These are phyloP conservation scores for Rotaria macrura DNA, from an alignment of 2,888 invertebrate genomes.

Conservation along the genomic window DNA sequence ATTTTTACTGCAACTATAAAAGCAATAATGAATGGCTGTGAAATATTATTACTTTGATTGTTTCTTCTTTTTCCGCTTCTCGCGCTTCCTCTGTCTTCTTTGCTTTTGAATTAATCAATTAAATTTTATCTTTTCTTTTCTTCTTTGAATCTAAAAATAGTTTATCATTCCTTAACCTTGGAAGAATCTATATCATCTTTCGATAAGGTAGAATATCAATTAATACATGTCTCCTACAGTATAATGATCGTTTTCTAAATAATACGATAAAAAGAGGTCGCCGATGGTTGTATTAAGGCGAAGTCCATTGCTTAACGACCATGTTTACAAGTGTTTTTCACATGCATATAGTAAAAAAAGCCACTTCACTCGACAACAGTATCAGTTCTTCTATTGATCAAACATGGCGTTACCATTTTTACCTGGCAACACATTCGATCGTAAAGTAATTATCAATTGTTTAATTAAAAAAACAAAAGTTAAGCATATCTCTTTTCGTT, in stretches of 20 bases:
- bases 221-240: background rate
- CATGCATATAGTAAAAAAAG: background rate
- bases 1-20: background rate
- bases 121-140: background rate
- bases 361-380: background rate
- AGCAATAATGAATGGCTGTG: background rate
- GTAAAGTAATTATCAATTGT: constrained; percentile 15
- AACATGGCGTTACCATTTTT: constrained; percentile 34
- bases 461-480: background rate
- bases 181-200: background rate
- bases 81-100: background rate
- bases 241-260: too few relatives aligned
- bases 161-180: background rate
- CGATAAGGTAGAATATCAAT: background rate
- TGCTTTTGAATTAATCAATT: background rate
- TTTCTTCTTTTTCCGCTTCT: background rate
- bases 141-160: background rate
- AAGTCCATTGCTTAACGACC: constrained; percentile 3
- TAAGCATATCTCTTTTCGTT: background rate
- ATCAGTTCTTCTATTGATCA: background rate
- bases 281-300: background rate
- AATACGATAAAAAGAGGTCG: background rate
- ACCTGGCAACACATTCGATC: constrained; percentile 32
- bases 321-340: constrained; percentile 1
- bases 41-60: background rate